Conservation (phyloP, 2,797 vertebrate species). For the Eulemur rubriventer region DNA sequence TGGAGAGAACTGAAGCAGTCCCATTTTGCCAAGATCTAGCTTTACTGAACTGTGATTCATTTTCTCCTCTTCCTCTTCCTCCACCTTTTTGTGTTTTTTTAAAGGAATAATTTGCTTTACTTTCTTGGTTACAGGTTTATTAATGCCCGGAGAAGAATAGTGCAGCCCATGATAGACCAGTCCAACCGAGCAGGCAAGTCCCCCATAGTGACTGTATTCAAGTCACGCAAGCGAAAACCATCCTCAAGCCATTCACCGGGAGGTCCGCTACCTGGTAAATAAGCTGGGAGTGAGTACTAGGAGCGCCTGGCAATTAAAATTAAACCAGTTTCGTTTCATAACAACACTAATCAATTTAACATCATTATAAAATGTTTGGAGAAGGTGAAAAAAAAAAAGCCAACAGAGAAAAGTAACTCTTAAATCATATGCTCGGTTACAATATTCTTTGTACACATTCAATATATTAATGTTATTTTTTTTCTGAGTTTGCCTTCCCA, state of each 20-base stretch:
- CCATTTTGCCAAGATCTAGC: not conserved
- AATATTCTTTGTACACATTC: constrained; percentile 63
- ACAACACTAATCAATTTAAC: constrained; percentile 86
- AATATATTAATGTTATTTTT: constrained; percentile 80
- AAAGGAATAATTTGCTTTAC: constrained; percentile 76
- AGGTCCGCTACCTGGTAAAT: constrained; percentile 92
- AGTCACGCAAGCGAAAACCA: constrained; percentile 88
- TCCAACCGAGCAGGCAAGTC: constrained; percentile 99
- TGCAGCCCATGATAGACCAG: constrained; percentile 99
- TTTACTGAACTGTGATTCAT: not conserved
- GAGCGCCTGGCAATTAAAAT: constrained; percentile 87
- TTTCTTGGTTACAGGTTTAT: constrained; percentile 94
- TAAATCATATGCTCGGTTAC: constrained; percentile 46
- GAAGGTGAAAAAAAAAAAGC: constrained; percentile 53
- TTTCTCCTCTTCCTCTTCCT: not conserved
- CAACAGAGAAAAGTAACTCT: constrained; percentile 67
- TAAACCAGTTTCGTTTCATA: constrained; percentile 85
- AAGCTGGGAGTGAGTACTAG: constrained; percentile 86
- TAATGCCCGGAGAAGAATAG: constrained; percentile 99
- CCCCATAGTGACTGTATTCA: constrained; percentile 91
- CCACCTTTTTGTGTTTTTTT: not conserved
- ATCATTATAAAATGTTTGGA: constrained; percentile 77
- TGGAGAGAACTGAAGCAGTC: not conserved
- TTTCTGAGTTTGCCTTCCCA: constrained; percentile 89
- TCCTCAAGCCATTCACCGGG: constrained; percentile 92